Base-by-base conservation (phyloP, 1,140 invertebrate genomes). In the Lanistes nyassanus region DNA sequence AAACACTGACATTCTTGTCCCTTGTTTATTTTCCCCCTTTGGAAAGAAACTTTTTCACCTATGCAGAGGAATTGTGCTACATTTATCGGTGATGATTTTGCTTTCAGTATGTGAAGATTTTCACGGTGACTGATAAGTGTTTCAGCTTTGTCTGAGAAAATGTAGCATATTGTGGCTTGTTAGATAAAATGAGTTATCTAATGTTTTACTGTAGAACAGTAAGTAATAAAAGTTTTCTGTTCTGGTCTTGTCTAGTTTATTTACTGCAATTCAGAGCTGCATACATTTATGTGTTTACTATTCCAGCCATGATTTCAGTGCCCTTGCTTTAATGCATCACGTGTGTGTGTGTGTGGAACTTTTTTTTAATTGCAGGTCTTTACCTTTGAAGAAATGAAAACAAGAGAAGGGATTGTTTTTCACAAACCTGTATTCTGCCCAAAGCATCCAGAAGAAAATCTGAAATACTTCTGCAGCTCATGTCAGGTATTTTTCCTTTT, bases 381-480 rank as follows among this genome's bases (percentile, higher is more conserved):
- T 58, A 93, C 93, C 31, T 95, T 97, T 87, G 95, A 97, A 84
- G 94, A 96, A 76, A 91, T 94, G 82, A 93, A 93, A 47, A 72
- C 36, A 85, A 93, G 93, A 80, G 93, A 95, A 84, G 91, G 91
- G 37, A 83, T 91, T 70, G 92, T 93, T 36, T 94, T 85, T 39
- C 85, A 88, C 65, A 94, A 94, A 85, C 92, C 92, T 31, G 92
- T 92, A 74, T 83, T 84, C 60, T 97, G 96, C 88, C 91, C 92
- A 4, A 92, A 93, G 76, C 97, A 97, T 91, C 96, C 95, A 88
- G 93, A 92, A 31, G 85, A 88, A 86, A 96, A 97, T 88, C 88
- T 99, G 4, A 97, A 97, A 88, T 97, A 95, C 84, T 98, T 94
- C 86, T 99, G 97, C 87, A 92, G 94, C 78, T 95, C 94, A 19